These are phyloP conservation scores for Criorhina ranunculi DNA, from an alignment of 2,888 invertebrate genomes.

Conservation along the genomic window DNA sequence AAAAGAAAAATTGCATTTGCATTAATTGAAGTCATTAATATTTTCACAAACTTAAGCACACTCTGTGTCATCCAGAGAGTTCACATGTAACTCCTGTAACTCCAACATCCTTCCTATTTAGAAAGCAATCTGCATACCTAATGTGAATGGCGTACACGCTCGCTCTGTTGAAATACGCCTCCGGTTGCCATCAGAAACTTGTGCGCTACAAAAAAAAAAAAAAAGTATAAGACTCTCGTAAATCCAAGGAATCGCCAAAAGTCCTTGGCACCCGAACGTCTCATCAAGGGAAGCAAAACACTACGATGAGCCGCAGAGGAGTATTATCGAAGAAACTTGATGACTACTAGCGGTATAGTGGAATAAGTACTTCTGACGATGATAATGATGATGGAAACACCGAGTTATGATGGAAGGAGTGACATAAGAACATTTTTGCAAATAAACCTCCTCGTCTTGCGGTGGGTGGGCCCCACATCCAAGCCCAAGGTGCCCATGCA, in stretches of 20 bases:
- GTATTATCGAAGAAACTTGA: conserved; percentile 72
- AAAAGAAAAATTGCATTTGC: conserved; percentile 65
- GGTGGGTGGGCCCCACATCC: conserved; percentile 9
- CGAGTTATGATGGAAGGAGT: conserved; percentile 57
- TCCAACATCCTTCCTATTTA: conserved; percentile 55
- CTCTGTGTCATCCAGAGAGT: conserved; percentile 58
- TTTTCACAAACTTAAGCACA: conserved; percentile 61
- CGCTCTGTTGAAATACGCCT: conserved; percentile 40
- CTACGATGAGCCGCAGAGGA: conserved; percentile 32
- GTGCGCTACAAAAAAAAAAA: conserved; percentile 21
- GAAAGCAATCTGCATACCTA: conserved; percentile 73
- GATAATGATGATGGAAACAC: conserved; percentile 68
- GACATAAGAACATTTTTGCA: conserved; percentile 58
- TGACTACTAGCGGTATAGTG: conserved; percentile 61
- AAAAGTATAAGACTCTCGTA: conserved; percentile 44
- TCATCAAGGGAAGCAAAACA: conserved; percentile 32
- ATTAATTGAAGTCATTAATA: conserved; percentile 75
- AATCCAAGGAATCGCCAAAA: conserved; percentile 67
- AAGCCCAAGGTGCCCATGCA: conserved; percentile 54
- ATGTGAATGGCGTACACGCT: conserved; percentile 52
- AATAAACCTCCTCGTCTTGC: conserved; percentile 50
- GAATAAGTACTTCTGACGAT: conserved; percentile 57
- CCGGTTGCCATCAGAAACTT: conserved; percentile 53
- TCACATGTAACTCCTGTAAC: conserved; percentile 67
- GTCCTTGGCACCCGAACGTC: conserved; percentile 44